Base-by-base conservation (phyloP, 2,797 vertebrate genomes). In the Neoniphon sammara region DNA sequence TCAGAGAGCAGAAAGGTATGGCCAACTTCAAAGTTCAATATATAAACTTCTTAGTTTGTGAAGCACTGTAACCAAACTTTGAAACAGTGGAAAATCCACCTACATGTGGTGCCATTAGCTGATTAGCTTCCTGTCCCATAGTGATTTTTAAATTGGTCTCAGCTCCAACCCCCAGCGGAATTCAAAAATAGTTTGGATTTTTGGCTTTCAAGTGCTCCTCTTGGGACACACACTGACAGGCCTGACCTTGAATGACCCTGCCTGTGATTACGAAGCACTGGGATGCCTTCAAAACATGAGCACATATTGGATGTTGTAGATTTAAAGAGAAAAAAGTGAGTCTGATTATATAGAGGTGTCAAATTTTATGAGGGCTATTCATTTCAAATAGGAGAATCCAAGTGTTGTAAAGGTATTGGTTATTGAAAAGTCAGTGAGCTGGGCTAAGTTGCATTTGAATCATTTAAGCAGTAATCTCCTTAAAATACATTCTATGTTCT, bases 71-170 rank as follows among this genome's bases (percentile, higher is more conserved):
- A 73, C 53, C 31, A 65, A 83, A 72, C 58, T 70, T 71, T 71
- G 27, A 66, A 50, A 78, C 47, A 55, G 47, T 77, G 61, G 64
- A 65, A 80, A 76, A 73, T 76, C 75, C 80, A 46, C 57, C 71
- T 62, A 47, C 65, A 34, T 53, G 66, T 36, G 47, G 59, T 68
- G 71, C 67, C 76, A 80, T 86, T 77, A 83, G 82, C 87, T 89
- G 82, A 91, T 91, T 89, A 83, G 86, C 82, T 91, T 90, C 85
- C 85, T 87, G 85, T 82, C 54, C 77, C 75, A 52, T 70, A 83
- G 56, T 82, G 60, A 30, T 75, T 74, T 79, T 83, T 55, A 84
- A 88, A 83, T 83, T 80, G 80, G 66, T 80, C 75, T 82, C 64
- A 75, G 70, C 57, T 74, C 59, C 42, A 55, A 70, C 21, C 75